Percentiles rank a stretch among this genome's conserved stretches.
phyloP scores from a whole-genome alignment of 64 coral and sea anemone species.

The Exaiptasia diaphana region DNA sequence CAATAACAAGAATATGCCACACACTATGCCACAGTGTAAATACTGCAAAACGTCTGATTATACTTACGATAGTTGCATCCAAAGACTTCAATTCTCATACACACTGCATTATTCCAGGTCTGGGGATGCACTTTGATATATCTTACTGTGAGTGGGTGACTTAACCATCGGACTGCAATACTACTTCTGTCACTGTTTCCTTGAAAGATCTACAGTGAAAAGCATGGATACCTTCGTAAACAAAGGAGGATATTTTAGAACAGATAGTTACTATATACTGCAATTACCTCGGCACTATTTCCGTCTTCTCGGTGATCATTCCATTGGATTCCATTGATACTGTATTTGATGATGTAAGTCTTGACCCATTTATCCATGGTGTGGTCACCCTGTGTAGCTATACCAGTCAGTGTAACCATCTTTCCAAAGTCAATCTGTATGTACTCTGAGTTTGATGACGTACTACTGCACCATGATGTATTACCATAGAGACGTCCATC shows the following conservation, averaged over 20 bases:
- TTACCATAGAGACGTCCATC: slow-evolving; percentile 14
- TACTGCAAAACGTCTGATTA: background rate
- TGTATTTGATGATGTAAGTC: slow-evolving; percentile 36
- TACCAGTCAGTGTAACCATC: slow-evolving; percentile 31
- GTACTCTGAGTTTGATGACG: slow-evolving; percentile 19
- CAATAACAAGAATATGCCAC: no score
- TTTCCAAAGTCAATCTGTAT: slow-evolving; percentile 28
- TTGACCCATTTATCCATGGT: slow-evolving; percentile 53
- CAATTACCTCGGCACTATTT: background rate
- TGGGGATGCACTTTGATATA: slow-evolving; percentile 5
- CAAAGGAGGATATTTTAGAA: background rate
- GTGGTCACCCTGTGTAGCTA: slow-evolving; percentile 61
- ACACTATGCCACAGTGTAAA: background rate
- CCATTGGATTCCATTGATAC: slow-evolving; percentile 2
- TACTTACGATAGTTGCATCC: slow-evolving; percentile 20
- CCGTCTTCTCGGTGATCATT: background rate
- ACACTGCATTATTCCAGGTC: slow-evolving; percentile 44
- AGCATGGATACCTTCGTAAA: background rate
- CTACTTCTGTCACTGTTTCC: background rate
- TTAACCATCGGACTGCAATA: background rate
- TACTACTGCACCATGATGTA: background rate
- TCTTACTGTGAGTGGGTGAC: background rate
- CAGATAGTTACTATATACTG: no score
- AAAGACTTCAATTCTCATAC: slow-evolving; percentile 55
- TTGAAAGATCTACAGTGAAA: background rate